Evolutionary conservation across 2,797 vertebrate species (phyloP), one percentile per base, ranked within the genome.

Genomic region (Diceros bicornis): DNA sequence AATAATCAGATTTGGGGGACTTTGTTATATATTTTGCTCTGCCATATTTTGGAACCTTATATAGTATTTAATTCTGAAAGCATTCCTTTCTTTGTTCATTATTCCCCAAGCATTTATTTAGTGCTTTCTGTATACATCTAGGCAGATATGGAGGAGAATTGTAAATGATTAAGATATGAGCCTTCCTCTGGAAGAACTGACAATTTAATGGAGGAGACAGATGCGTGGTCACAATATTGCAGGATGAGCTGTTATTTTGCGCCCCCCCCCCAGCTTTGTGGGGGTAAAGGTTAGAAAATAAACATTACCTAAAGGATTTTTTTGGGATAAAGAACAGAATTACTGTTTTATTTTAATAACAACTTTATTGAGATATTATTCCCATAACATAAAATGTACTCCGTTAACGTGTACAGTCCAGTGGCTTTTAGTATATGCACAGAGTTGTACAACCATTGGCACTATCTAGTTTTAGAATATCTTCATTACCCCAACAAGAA

Each of bases 301-400:
- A 90, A 75, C 32, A 82, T 52, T 85, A 75, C 52, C 9, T 66
- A n/a, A 23, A 41, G 37, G 16, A 18, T 52, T 17, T 79, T 72
- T 62, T 61, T 7, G 57, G 11, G 4, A 61, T 18, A 92, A 93
- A 57, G 3, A 87, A 59, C 62, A 75, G 47, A 66, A 74, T 89
- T 79, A 59, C 62, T 90, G 88, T 64, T 91, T 86, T 81, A 50
- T 52, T 92, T 75, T 89, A 75, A 44, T 79, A 86, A 68, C 8
- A 94, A 57, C 10, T 71, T 92, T 69, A 62, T 57, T 78, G 55
- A 83, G 57, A 55, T 68, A n/a, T 25, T 84, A 68, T 47, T 55
- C 41, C 59, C 5, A 4, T 55, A 32, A 25, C 34, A 66, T 81
- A 55, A 79, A 77, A 77, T 95, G 59, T 25, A 68, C 4, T 23